These are phyloP conservation scores for Luscinia luscinia DNA, from an alignment of 2,797 vertebrate species.

Conservation along the genomic window DNA sequence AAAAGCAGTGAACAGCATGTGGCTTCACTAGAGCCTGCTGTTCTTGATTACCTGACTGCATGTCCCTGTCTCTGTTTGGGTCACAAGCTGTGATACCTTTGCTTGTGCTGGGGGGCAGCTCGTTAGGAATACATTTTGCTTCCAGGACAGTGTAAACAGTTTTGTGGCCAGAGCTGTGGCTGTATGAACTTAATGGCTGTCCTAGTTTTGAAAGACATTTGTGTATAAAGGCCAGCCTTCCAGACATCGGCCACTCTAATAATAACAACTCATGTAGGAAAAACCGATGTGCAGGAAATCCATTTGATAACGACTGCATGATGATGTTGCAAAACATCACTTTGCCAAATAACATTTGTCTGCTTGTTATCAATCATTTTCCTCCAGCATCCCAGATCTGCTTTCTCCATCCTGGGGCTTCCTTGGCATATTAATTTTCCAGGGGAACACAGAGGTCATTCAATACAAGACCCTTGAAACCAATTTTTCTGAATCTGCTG, in stretches of 20 bases:
- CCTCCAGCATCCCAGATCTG: neutral
- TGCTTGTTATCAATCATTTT: neutral
- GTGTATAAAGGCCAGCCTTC: neutral
- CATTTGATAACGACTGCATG: neutral
- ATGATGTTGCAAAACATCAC: neutral
- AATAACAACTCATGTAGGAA: neutral
- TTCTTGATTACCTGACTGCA: neutral
- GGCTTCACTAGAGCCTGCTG: neutral
- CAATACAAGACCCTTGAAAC: neutral
- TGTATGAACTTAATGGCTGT: neutral
- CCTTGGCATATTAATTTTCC: neutral
- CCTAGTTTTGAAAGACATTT: constrained; percentile 23
- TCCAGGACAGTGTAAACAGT: neutral
- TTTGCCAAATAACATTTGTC: neutral
- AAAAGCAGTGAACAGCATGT: neutral
- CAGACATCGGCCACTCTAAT: neutral
- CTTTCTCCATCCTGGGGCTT: neutral
- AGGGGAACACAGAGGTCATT: neutral
- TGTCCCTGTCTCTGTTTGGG: neutral
- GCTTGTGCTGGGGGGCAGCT: neutral
- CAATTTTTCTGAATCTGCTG: neutral
- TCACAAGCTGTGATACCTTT: neutral
- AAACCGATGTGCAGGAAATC: neutral
- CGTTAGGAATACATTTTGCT: neutral
- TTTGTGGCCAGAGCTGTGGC: neutral